Evolutionary conservation across 2,113 vertebrate species (phyloP).

Genomic region (Sturnus vulgaris): DNA sequence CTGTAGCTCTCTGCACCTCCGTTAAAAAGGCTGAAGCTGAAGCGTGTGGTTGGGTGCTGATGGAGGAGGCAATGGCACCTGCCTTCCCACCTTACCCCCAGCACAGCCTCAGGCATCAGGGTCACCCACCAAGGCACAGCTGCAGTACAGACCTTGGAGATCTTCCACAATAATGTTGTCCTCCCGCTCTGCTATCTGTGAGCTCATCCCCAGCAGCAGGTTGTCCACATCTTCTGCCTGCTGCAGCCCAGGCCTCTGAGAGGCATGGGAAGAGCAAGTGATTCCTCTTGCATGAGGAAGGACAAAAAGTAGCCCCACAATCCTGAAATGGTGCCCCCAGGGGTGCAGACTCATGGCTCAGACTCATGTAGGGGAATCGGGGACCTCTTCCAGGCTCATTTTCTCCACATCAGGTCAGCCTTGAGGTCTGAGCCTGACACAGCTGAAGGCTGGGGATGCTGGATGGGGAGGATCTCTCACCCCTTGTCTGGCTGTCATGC

Average conservation of each 20-base stretch:
- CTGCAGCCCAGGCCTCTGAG: conserved; percentile 72
- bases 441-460: neutral
- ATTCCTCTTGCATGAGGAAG: neutral
- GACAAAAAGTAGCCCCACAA: neutral
- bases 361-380: fast-evolving
- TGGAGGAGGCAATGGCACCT: neutral
- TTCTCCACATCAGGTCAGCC: neutral
- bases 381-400: neutral
- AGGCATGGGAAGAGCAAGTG: neutral
- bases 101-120: neutral
- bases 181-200: conserved; percentile 88
- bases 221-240: conserved; percentile 72
- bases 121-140: fast-evolving
- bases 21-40: neutral
- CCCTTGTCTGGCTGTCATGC: neutral
- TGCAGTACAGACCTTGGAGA: conserved; percentile 80
- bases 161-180: conserved; percentile 90
- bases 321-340: neutral
- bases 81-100: conserved; percentile 51
- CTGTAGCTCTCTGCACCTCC: neutral
- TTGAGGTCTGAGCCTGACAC: neutral
- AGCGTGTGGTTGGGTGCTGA: fast-evolving
- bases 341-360: neutral
- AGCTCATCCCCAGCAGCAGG: conserved; percentile 92
- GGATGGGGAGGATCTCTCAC: neutral